phyloP scores from a whole-genome alignment of 2,888 invertebrate species.

The Lamellibrachia columna region DNA sequence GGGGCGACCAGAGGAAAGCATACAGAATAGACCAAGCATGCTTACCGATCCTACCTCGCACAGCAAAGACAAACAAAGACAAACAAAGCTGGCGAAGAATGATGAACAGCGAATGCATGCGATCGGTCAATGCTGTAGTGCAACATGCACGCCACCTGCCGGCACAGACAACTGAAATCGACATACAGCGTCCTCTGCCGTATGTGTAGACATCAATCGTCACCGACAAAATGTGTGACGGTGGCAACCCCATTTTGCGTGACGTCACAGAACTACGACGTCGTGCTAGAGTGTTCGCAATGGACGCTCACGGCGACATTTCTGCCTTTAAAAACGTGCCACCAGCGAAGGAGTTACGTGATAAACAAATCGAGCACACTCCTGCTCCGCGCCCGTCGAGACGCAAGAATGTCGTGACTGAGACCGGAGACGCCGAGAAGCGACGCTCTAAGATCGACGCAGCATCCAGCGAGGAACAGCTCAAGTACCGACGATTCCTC shows the following conservation, averaged over 20 bases:
- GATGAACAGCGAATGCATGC: too few relatives aligned
- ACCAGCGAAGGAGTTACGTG: not conserved
- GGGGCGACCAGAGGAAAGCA: too few relatives aligned
- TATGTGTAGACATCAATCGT: not conserved
- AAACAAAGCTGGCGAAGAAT: too few relatives aligned
- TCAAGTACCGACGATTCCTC: not conserved
- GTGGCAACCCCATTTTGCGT: not conserved
- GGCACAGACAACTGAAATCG: not conserved
- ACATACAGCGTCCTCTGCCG: not conserved
- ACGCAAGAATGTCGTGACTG: not conserved
- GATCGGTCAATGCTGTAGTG: too few relatives aligned
- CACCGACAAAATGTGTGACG: not conserved
- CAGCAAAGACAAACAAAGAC: too few relatives aligned
- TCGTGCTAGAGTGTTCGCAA: not conserved
- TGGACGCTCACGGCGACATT: not conserved
- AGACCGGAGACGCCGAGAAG: not conserved
- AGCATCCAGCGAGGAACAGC: not conserved
- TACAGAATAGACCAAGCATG: too few relatives aligned
- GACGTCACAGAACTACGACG: not conserved
- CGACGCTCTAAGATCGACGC: not conserved
- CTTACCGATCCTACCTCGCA: too few relatives aligned
- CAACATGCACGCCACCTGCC: not conserved
- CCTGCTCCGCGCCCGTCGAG: not conserved
- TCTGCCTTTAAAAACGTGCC: not conserved
- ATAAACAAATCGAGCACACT: not conserved